Evolutionary conservation across 2,113 vertebrate species (phyloP).

Genomic region (Picathartes gymnocephalus): DNA sequence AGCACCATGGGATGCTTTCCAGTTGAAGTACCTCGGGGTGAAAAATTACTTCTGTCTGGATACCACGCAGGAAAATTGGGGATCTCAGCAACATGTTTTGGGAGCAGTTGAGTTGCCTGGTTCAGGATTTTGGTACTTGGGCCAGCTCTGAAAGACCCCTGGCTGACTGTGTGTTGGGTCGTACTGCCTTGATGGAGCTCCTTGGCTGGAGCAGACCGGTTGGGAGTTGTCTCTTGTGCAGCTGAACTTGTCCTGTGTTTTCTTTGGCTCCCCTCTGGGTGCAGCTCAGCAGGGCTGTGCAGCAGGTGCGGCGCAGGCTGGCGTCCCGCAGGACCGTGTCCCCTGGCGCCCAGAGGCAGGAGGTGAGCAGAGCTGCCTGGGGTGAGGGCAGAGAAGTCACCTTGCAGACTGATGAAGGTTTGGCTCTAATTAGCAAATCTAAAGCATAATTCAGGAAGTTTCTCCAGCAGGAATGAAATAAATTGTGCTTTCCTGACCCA

Average conservation of each 20-base stretch:
- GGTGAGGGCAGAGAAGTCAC: not conserved
- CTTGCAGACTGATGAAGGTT: not conserved
- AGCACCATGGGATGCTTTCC: not conserved
- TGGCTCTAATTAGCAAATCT: not conserved
- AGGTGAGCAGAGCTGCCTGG: constrained; percentile 64
- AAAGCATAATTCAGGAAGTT: not conserved
- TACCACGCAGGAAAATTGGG: no score
- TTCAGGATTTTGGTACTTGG: not conserved
- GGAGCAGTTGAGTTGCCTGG: not conserved
- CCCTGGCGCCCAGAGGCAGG: constrained; percentile 25
- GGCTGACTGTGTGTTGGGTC: fast-evolving
- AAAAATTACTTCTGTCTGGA: not conserved
- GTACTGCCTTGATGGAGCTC: not conserved
- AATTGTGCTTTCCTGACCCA: not conserved
- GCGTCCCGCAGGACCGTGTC: constrained; percentile 73
- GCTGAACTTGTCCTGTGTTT: not conserved
- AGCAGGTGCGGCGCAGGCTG: constrained; percentile 78
- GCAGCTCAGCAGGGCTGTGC: constrained; percentile 77
- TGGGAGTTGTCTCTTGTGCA: not conserved
- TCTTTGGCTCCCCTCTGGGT: not conserved
- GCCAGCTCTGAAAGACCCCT: not conserved
- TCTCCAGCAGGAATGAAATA: not conserved
- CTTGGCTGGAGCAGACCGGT: not conserved
- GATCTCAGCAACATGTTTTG: not conserved
- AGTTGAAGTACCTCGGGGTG: not conserved